Evolutionary conservation across 2,113 vertebrate species (phyloP).

Genomic region (Corythornis cristatus): DNA sequence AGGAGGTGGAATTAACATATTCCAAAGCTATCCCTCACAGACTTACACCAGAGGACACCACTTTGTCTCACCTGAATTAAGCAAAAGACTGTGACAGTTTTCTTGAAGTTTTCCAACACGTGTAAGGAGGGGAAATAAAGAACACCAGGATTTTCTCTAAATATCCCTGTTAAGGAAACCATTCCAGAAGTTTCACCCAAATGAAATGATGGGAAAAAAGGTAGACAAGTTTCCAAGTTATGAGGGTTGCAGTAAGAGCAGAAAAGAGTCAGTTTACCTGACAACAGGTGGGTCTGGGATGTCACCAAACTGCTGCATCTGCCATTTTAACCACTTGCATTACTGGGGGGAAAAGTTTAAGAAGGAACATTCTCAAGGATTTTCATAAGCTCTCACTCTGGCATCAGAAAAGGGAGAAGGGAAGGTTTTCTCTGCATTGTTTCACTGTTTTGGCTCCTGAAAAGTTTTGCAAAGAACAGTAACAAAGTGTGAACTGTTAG

Average conservation of each 20-base stretch:
- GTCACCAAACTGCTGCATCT: slow-evolving; percentile 78
- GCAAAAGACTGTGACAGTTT: slow-evolving; percentile 6
- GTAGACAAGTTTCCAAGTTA: slow-evolving; percentile 24
- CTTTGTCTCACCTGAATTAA: slow-evolving; percentile 9
- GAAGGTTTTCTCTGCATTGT: slow-evolving; percentile 83
- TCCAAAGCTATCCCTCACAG: background rate
- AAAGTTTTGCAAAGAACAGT: slow-evolving; percentile 87
- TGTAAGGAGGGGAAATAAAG: background rate
- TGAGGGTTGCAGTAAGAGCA: slow-evolving; percentile 33
- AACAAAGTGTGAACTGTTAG: slow-evolving; percentile 81
- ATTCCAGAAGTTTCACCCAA: slow-evolving; percentile 8
- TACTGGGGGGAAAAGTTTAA: slow-evolving; percentile 83
- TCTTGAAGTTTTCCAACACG: background rate
- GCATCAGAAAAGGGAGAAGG: slow-evolving; percentile 83
- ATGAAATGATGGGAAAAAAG: slow-evolving; percentile 47
- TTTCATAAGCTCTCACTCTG: slow-evolving; percentile 79
- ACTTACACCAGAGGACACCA: background rate
- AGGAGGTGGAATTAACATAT: background rate
- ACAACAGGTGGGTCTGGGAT: slow-evolving; percentile 72
- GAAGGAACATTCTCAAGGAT: slow-evolving; percentile 81
- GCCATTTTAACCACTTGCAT: slow-evolving; percentile 76
- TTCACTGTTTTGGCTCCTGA: slow-evolving; percentile 83
- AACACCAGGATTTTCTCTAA: slow-evolving; percentile 3
- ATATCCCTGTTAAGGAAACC: background rate
- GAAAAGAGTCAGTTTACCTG: slow-evolving; percentile 80